These are phyloP conservation scores for Coryphaenoides rupestris DNA, from an alignment of 2,113 vertebrate genomes.

Conservation along the genomic window DNA sequence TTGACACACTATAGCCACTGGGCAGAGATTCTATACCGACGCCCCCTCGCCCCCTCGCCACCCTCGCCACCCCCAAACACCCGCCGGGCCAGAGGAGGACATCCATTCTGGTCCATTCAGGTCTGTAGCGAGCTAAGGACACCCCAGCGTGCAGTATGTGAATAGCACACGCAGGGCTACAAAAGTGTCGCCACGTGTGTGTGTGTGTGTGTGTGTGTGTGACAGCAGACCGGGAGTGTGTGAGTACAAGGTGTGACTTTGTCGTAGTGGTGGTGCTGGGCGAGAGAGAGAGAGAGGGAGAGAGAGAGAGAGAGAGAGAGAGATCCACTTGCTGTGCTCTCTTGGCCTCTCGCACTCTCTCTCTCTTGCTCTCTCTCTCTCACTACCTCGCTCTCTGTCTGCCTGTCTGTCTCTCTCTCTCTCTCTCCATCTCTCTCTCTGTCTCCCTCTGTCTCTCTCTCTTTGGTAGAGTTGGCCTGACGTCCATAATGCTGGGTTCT, in stretches of 20 bases:
- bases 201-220: conserved; percentile 32
- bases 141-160: conserved; percentile 46
- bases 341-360: too few species aligned
- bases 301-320: conserved; percentile 16
- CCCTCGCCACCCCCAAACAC: conserved; percentile 17
- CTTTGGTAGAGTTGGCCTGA: conserved; percentile 16
- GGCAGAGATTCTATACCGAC: conserved; percentile 6
- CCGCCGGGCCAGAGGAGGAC: conserved; percentile 28
- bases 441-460: conserved; percentile 18
- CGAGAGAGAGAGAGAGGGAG: background rate
- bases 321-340: conserved; percentile 23
- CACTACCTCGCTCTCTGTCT: conserved; percentile 25
- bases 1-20: conserved; percentile 61
- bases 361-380: conserved; percentile 33
- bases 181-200: conserved; percentile 54
- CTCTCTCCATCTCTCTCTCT: conserved; percentile 33
- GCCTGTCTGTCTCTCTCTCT: conserved; percentile 4
- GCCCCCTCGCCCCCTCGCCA: conserved; percentile 24
- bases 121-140: conserved; percentile 40
- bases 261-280: conserved; percentile 34
- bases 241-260: conserved; percentile 63
- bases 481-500: background rate
- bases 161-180: conserved; percentile 66
- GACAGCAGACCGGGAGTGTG: conserved; percentile 43
- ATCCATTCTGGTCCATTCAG: conserved; percentile 37